Percentiles rank a stretch among this genome's conserved stretches.
These are phyloP conservation scores for Polydesmus complanatus DNA, from an alignment of 2,888 invertebrate genomes.

Conservation along the genomic window DNA sequence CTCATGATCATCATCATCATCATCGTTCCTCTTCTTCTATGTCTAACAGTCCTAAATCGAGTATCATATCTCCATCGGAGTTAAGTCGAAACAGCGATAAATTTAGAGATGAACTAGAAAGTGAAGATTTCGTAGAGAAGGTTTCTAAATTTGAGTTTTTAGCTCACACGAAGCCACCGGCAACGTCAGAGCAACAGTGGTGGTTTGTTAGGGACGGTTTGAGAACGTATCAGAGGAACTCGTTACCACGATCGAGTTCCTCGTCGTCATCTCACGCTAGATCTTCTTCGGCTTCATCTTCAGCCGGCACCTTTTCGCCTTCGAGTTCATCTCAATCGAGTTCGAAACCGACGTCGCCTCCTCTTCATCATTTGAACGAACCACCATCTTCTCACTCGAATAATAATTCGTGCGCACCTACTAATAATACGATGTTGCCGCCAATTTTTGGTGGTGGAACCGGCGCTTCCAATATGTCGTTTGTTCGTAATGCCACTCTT, in stretches of 20 bases:
- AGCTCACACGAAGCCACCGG: constrained; percentile 36
- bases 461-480: not conserved
- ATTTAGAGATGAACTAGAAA: constrained; percentile 31
- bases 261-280: constrained; percentile 3
- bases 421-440: not conserved
- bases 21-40: not conserved
- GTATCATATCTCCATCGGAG: not conserved
- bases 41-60: not conserved
- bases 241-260: constrained; percentile 5
- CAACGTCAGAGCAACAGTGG: constrained; percentile 16
- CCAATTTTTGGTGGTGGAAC: not conserved
- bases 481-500: not conserved
- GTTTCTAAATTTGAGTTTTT: constrained; percentile 67
- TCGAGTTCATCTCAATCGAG: not conserved
- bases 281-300: not conserved
- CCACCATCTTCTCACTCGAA: not conserved
- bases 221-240: constrained; percentile 14
- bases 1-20: too few relatives aligned
- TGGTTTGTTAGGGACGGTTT: constrained; percentile 22
- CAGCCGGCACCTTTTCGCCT: constrained; percentile 2
- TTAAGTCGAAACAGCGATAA: constrained; percentile 2
- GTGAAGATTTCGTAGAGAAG: constrained; percentile 51
- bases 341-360: constrained; percentile 7
- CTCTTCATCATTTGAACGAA: not conserved
- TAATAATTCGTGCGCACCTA: not conserved